Evolutionary conservation across 2,113 vertebrate genomes (phyloP).

Genomic region (Entosphenus tridentatus): DNA sequence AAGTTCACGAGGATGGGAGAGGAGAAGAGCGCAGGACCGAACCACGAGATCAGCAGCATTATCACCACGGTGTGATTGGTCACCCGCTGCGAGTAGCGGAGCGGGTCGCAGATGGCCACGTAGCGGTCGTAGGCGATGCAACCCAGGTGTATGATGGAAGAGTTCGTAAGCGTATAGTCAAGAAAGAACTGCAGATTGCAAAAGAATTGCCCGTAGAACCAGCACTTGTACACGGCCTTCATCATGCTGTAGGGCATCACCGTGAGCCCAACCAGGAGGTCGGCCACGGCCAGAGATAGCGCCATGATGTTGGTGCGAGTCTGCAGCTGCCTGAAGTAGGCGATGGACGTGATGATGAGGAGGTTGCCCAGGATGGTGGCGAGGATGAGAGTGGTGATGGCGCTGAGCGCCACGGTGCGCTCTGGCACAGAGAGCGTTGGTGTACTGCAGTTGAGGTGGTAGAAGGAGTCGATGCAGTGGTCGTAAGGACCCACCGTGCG

Average conservation of each 20-base stretch:
- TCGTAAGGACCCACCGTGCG: too few species aligned
- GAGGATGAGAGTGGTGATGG: conserved; percentile 5
- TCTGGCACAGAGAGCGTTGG: too few species aligned
- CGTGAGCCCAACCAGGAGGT: conserved; percentile 16
- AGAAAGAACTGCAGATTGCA: conserved; percentile 19
- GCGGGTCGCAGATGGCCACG: conserved; percentile 18
- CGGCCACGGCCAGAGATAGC: conserved; percentile 18
- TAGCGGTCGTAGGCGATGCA: conserved; percentile 22
- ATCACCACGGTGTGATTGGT: too few species aligned
- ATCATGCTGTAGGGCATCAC: conserved; percentile 19
- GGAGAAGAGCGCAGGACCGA: too few species aligned
- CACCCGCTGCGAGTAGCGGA: conserved; percentile 13
- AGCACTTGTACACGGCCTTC: conserved; percentile 18
- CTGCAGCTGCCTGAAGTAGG: conserved; percentile 19
- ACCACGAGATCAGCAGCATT: too few species aligned
- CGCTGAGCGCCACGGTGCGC: too few species aligned
- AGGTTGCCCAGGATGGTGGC: conserved; percentile 17
- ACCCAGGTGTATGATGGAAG: conserved; percentile 21
- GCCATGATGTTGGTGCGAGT: conserved; percentile 19
- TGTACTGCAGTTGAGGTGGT: too few species aligned
- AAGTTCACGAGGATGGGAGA: too few species aligned
- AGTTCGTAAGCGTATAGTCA: conserved; percentile 20
- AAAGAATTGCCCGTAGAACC: conserved; percentile 19
- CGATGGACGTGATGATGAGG: conserved; percentile 15
- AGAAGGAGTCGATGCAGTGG: too few species aligned